These are phyloP conservation scores for Callinectes sapidus DNA, from an alignment of 2,888 invertebrate species.

Conservation along the genomic window DNA sequence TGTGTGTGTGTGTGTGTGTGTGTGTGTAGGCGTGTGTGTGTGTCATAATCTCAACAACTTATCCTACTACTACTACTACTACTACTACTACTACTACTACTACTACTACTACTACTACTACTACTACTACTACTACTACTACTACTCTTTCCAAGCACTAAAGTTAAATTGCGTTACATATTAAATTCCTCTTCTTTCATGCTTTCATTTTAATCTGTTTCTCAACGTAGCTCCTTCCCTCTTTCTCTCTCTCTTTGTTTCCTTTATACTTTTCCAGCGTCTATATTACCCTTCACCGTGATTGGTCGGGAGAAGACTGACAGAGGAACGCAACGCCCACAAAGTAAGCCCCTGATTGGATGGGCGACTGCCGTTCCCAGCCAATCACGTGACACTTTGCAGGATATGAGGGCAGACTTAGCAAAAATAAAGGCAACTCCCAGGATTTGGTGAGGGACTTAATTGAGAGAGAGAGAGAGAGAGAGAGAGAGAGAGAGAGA, in stretches of 20 bases:
- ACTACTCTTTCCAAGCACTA: background rate
- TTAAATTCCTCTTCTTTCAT: background rate
- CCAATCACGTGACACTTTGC: background rate
- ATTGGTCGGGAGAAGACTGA: background rate
- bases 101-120: constrained; percentile 1
- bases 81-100: constrained; percentile 1
- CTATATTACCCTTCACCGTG: background rate
- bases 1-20: too few species aligned
- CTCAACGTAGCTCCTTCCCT: background rate
- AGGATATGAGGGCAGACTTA: background rate
- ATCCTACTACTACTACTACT: background rate
- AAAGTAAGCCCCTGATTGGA: background rate
- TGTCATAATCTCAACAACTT: background rate
- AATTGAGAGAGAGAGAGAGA: constrained; percentile 22
- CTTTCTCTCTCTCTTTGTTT: background rate
- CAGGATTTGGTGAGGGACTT: background rate
- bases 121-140: constrained; percentile 29
- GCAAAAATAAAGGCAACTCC: background rate
- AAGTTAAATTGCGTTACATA: too few species aligned
- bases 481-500: constrained; percentile 36
- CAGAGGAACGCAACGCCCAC: background rate
- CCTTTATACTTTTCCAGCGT: background rate
- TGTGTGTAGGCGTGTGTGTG: too few species aligned
- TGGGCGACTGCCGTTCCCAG: background rate
- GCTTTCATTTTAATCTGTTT: background rate